Percentiles rank a stretch among this genome's conserved stretches.
Evolutionary conservation across 2,113 vertebrate genomes (phyloP).

Genomic region (Poicephalus gulielmi): DNA sequence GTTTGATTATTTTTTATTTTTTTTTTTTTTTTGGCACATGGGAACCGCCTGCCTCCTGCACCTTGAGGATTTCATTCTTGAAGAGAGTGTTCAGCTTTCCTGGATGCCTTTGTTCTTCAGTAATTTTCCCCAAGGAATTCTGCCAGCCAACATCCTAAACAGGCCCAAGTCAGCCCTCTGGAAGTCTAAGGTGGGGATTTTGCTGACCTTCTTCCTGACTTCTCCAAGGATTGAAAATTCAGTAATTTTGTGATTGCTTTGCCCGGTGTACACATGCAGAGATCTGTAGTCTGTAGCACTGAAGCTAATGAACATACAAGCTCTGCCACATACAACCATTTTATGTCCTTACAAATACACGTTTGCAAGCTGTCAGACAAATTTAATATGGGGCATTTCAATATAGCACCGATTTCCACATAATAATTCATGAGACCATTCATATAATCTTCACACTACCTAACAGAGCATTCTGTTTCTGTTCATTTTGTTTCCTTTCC

Average conservation of each 20-base stretch:
- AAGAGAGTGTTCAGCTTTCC: background rate
- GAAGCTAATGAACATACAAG: background rate
- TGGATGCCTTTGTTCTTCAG: background rate
- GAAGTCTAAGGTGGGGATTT: background rate
- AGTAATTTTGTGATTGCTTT: background rate
- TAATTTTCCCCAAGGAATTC: background rate
- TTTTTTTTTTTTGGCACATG: background rate
- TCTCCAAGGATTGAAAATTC: background rate
- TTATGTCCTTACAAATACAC: background rate
- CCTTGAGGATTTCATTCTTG: background rate
- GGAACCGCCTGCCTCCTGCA: background rate
- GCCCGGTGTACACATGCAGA: too few species aligned
- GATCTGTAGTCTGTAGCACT: background rate
- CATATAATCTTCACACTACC: fast-evolving
- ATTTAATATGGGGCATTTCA: background rate
- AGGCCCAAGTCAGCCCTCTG: background rate
- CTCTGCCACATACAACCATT: background rate
- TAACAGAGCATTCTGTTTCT: background rate
- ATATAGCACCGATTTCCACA: fast-evolving
- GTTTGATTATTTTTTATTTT: background rate
- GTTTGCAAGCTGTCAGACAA: background rate
- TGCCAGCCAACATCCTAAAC: background rate
- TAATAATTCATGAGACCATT: background rate
- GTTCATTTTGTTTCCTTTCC: background rate
- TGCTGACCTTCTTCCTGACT: background rate